phyloP scores from a whole-genome alignment of 2,888 invertebrate species.

The Dynastes maya region DNA sequence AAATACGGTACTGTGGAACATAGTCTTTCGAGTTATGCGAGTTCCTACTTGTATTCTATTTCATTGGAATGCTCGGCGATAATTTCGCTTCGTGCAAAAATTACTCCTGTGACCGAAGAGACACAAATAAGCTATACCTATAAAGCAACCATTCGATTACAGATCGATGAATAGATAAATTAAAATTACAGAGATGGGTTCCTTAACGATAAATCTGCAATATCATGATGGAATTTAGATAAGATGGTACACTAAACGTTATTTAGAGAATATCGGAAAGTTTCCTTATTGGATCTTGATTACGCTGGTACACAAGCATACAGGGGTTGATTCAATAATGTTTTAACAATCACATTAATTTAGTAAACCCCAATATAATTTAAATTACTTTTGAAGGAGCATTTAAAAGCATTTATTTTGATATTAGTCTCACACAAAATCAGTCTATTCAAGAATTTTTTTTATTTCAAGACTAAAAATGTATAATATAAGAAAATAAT shows the following conservation, averaged over 20 bases:
- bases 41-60: slow-evolving; percentile 54
- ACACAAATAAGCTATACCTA: slow-evolving; percentile 18
- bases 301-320: no score
- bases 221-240: not conserved
- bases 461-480: no score
- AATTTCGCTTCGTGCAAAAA: slow-evolving; percentile 20
- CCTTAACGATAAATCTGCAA: not conserved
- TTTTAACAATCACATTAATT: no score
- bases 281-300: no score
- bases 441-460: no score
- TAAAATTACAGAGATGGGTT: slow-evolving; percentile 26
- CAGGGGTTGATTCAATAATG: no score
- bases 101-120: slow-evolving; percentile 12
- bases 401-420: no score
- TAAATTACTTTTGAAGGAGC: no score
- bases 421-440: no score
- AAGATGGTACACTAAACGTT: not conserved
- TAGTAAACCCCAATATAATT: no score
- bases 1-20: slow-evolving; percentile 58
- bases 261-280: no score
- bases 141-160: slow-evolving; percentile 30
- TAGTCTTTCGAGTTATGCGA: slow-evolving; percentile 53
- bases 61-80: slow-evolving; percentile 47
- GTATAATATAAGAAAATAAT: no score
- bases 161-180: slow-evolving; percentile 30